Evolutionary conservation across 2,888 invertebrate species (phyloP).

Genomic region (Ecliptopera silaceata): DNA sequence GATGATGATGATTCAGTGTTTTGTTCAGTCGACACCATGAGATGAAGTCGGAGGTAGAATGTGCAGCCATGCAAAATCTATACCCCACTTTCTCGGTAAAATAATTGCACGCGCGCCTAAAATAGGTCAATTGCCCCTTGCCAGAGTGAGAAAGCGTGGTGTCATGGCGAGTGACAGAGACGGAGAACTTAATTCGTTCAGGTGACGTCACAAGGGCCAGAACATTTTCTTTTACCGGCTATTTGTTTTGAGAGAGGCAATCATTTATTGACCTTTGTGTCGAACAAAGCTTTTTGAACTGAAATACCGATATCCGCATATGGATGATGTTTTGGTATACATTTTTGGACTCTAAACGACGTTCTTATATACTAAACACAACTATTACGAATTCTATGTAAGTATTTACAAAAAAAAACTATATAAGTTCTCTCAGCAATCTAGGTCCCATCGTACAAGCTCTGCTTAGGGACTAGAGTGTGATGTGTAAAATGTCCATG

Average conservation of each 20-base stretch:
- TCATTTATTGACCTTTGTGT: constrained; percentile 32
- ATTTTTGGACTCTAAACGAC: not conserved
- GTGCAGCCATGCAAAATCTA: constrained; percentile 65
- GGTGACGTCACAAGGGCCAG: constrained; percentile 77
- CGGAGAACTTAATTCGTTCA: constrained; percentile 71
- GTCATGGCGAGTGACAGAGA: constrained; percentile 61
- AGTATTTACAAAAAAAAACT: too few relatives aligned
- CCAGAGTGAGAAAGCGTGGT: constrained; percentile 58
- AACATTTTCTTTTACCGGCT: constrained; percentile 66
- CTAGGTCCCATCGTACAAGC: too few relatives aligned
- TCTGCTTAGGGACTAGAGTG: too few relatives aligned
- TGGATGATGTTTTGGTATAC: not conserved
- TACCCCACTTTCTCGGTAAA: constrained; percentile 69
- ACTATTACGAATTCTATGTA: too few relatives aligned
- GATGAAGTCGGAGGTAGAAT: constrained; percentile 44
- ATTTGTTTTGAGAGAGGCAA: constrained; percentile 62
- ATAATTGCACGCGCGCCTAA: constrained; percentile 77
- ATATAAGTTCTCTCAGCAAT: too few relatives aligned
- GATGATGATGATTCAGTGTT: too few relatives aligned
- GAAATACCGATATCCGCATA: not conserved
- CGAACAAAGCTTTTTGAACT: not conserved
- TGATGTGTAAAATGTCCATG: too few relatives aligned
- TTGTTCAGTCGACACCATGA: not conserved
- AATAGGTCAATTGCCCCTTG: constrained; percentile 81
- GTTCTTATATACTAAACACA: too few relatives aligned